phyloP scores from a whole-genome alignment of 2,113 vertebrate species.

The Ophthalmotilapia sp. region DNA sequence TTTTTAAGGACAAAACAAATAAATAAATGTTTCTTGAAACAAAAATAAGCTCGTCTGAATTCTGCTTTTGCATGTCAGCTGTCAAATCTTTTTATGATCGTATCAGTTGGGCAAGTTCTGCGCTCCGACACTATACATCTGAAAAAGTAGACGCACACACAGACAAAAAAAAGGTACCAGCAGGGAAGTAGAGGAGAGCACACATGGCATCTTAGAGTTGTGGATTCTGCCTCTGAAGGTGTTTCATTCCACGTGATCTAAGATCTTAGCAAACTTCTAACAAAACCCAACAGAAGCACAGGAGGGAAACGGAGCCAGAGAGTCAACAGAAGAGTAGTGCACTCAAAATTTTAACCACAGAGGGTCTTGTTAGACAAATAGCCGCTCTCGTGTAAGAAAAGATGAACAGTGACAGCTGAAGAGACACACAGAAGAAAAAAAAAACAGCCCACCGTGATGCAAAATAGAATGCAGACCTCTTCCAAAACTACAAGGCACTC shows the following conservation, averaged over 20 bases:
- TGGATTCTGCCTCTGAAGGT: conserved; percentile 14
- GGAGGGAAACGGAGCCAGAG: not conserved
- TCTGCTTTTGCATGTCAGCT: conserved; percentile 20
- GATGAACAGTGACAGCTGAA: conserved; percentile 11
- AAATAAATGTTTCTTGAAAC: not conserved
- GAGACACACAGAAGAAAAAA: not conserved
- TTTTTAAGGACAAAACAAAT: conserved; percentile 26
- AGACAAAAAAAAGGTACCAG: not conserved
- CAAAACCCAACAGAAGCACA: not conserved
- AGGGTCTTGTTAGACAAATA: conserved; percentile 5
- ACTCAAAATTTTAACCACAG: not conserved
- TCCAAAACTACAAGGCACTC: not conserved
- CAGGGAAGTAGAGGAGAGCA: not conserved
- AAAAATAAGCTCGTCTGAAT: not conserved
- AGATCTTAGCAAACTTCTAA: conserved; percentile 8
- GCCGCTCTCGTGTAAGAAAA: not conserved
- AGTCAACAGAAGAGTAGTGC: not conserved
- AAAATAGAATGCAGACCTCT: not conserved
- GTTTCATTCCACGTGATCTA: not conserved
- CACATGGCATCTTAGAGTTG: conserved; percentile 20
- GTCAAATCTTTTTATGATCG: conserved; percentile 12
- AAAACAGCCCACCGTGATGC: not conserved
- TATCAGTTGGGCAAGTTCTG: not conserved
- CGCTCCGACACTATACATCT: not conserved
- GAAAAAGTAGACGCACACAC: not conserved